Evolutionary conservation across 2,888 invertebrate genomes (phyloP), one percentile per base, ranked within the genome.

Genomic region (Latrodectus hesperus): DNA sequence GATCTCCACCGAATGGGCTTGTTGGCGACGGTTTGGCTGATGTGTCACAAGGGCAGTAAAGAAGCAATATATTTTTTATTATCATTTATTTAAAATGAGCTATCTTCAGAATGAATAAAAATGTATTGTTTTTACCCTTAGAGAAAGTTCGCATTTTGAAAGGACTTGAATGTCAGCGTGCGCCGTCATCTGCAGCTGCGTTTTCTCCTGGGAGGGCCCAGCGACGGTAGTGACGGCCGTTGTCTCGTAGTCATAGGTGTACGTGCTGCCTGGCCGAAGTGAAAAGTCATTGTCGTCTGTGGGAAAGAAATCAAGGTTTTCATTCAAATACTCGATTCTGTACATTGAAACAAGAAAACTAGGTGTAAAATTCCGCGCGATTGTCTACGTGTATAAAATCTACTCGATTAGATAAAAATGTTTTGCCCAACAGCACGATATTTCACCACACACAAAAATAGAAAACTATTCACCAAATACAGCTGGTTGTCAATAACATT

Each of bases 161-260:
- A 93, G 80, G 16, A 92, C 92, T 83, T 92, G 92, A 26, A 94
- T 90, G 73, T 92, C 91, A 1, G 91, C 93, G 60, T 90, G 91
- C n/a, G 93, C 92, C 3, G 91, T 91, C 78, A 93, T 90, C 75
- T 92, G 91, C 12, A 93, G 89, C n/a, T 91, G 91, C n/a, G 93
- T 92, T 65, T 91, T 91, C 82, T 93, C 92, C 17, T 91, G 91
- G 14, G 95, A 94, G 0, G 79, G n/a, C 84, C 96, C 94, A 81
- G 94, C 94, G 75, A 97, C 93, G n/a, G 94, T 94, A 26, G 96
- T 95, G 64, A 94, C 94, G 10, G 94, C 92, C 22, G 91, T 91
- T 75, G 96, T 95, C 90, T 96, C 96, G 86, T 96, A 95, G 89
- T 94, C 94, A 93, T 97, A 98, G 89, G 94, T 95, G 92, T 97